Evolutionary conservation across 1,140 invertebrate species (phyloP), one percentile per base, ranked within the genome.

Genomic region (Caenorhabditis latens): DNA sequence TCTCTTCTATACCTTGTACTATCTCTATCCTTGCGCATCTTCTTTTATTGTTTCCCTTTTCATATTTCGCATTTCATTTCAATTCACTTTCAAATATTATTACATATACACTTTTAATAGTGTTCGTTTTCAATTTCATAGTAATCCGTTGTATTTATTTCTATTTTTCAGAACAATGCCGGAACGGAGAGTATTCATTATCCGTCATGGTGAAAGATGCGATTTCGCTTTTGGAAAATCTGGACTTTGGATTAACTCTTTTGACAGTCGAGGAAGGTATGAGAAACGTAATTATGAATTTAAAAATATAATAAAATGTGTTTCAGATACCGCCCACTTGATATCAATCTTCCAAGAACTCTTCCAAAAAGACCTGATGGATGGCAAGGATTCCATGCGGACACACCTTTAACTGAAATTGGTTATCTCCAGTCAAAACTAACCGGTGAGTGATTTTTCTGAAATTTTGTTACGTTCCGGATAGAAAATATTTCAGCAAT

Each of bases 391-490:
- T 71, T 71, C 46, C 11, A 9, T 7, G 21, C 65, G 8, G 65
- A 71, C 11, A 19, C 65, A 2, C 65, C 65, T n/a, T 71, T 71
- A 16, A 71, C 65, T 14, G 65, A 71, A 46, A 71, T 71, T 46
- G 65, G 65, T 32, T 71, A 71, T 71, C 65, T 71, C 19, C 65
- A 71, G 16, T 71, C 65, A 46, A 71, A 71, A 71, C 19, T 71
- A 42, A 71, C 65, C 43, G 65, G 65, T 71, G 19, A 43, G 24
- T 2, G n/a, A 32, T 4, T 58, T 16, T 16, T 14, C 14, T 19
- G 1, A 19, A 19, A 58, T 58, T 58, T 58, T 58, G 6, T 1
- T 4, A 53, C 9, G 16, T 53, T 53, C 32, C 1, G 16, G 16
- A 53, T 16, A 4, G 1, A 53, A 16, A 53, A 16, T 1, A 53